Evolutionary conservation across 2,888 invertebrate species (phyloP).

Genomic region (Plagodis pulveraria): DNA sequence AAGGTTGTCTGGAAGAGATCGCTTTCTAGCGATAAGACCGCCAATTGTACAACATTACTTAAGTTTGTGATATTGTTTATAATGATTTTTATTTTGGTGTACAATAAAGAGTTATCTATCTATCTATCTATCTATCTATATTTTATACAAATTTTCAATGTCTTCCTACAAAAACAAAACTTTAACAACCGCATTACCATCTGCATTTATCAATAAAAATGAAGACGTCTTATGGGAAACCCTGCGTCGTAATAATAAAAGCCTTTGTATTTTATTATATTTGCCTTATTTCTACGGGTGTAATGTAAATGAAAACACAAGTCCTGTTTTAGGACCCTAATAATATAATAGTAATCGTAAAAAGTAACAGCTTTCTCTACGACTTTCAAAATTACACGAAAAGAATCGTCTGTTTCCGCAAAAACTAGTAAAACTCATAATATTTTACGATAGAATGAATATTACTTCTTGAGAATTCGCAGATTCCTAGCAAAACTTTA

Average conservation of each 20-base stretch:
- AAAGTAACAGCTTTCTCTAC: slow-evolving; percentile 36
- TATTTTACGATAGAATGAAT: slow-evolving; percentile 45
- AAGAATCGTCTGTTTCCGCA: slow-evolving; percentile 32
- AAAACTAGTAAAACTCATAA: slow-evolving; percentile 39
- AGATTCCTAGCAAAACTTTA: slow-evolving; percentile 27
- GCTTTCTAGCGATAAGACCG: too few species aligned
- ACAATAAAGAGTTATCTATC: too few species aligned
- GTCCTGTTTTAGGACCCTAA: slow-evolving; percentile 31
- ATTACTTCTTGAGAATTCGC: slow-evolving; percentile 38
- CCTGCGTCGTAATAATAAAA: slow-evolving; percentile 25
- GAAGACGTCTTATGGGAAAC: slow-evolving; percentile 4
- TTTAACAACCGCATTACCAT: too few species aligned
- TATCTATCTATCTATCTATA: too few species aligned
- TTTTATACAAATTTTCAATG: too few species aligned
- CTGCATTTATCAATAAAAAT: too few species aligned
- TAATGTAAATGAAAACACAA: slow-evolving; percentile 37
- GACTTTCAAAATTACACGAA: slow-evolving; percentile 38
- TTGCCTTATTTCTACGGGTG: slow-evolving; percentile 22
- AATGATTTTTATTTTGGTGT: too few species aligned
- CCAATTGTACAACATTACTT: too few species aligned
- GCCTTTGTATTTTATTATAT: slow-evolving; percentile 15
- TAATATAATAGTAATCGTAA: slow-evolving; percentile 39
- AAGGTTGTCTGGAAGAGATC: too few species aligned
- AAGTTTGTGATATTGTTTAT: too few species aligned
- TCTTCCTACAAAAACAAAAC: too few species aligned